These are phyloP conservation scores for Atherinomorus stipes DNA, from an alignment of 2,113 vertebrate species.

Conservation along the genomic window DNA sequence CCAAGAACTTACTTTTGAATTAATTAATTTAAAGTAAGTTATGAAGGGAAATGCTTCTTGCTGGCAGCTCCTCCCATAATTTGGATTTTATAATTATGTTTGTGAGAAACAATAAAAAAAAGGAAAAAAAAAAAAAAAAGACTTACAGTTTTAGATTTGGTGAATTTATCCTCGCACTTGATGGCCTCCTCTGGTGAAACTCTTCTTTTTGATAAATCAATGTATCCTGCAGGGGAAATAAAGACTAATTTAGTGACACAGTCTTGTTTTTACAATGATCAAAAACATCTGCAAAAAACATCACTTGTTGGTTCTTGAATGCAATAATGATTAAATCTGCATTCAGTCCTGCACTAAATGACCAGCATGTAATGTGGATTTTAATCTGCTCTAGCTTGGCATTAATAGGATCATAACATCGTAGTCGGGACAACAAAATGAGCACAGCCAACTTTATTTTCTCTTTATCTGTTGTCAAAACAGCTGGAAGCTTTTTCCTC, in stretches of 20 bases:
- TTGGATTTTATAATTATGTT: not conserved
- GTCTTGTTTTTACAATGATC: not conserved
- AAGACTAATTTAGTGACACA: not conserved
- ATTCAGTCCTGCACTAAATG: too few relatives aligned
- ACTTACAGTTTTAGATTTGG: constrained; percentile 99
- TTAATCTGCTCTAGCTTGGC: too few relatives aligned
- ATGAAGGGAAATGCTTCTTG: too few relatives aligned
- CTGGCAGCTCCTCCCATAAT: not conserved
- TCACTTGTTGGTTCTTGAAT: too few relatives aligned
- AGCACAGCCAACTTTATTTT: too few relatives aligned
- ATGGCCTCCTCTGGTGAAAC: constrained; percentile 98
- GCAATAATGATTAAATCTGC: too few relatives aligned
- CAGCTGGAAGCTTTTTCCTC: too few relatives aligned
- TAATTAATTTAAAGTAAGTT: not conserved
- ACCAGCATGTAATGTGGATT: too few relatives aligned
- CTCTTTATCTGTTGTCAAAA: too few relatives aligned
- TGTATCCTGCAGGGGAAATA: constrained; percentile 87
- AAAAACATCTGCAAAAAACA: too few relatives aligned
- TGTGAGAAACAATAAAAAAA: not conserved
- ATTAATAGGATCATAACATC: too few relatives aligned
- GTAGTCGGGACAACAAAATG: too few relatives aligned
- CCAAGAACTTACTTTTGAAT: not conserved
- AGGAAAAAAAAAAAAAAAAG: not conserved
- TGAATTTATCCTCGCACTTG: constrained; percentile 99
- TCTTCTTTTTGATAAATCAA: constrained; percentile 98